phyloP scores from a whole-genome alignment of 2,888 invertebrate species.

The Labia minor region DNA sequence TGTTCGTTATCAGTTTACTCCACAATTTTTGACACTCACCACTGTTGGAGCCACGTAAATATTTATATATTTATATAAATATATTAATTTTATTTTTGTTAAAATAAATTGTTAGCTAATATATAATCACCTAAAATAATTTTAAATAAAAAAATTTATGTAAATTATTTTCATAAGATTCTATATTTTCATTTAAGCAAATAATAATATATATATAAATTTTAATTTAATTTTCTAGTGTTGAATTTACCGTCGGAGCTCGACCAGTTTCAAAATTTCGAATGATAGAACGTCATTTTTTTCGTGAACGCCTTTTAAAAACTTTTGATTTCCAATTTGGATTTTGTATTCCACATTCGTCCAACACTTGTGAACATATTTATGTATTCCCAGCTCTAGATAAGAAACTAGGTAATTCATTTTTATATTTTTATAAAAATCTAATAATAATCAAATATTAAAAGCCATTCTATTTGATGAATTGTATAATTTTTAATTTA shows the following conservation, averaged over 20 bases:
- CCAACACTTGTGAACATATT: slow-evolving; percentile 97
- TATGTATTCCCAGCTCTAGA: slow-evolving; percentile 92
- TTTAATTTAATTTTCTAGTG: too few relatives aligned
- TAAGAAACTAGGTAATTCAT: slow-evolving; percentile 64
- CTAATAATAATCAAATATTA: slow-evolving; percentile 8
- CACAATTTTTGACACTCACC: slow-evolving; percentile 88
- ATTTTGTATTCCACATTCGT: slow-evolving; percentile 95
- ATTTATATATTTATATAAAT: slow-evolving; percentile 18
- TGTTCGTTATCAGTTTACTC: slow-evolving; percentile 98
- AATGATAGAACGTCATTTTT: slow-evolving; percentile 97
- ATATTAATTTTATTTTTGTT: neutral
- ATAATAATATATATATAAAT: too few relatives aligned
- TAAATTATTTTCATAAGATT: too few relatives aligned
- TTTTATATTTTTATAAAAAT: neutral
- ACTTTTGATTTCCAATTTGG: slow-evolving; percentile 99
- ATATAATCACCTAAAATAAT: neutral
- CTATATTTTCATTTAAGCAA: too few relatives aligned
- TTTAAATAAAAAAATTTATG: too few relatives aligned
- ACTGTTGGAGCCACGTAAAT: slow-evolving; percentile 96
- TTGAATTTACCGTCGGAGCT: slow-evolving; percentile 92
- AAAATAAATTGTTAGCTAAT: neutral
- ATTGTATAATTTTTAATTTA: slow-evolving; percentile 18
- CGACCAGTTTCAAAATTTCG: slow-evolving; percentile 89
- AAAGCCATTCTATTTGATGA: too few relatives aligned
- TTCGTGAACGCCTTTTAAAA: slow-evolving; percentile 82